These are phyloP conservation scores for Pseudochirops corinnae DNA, from an alignment of 2,797 vertebrate species.

Conservation along the genomic window DNA sequence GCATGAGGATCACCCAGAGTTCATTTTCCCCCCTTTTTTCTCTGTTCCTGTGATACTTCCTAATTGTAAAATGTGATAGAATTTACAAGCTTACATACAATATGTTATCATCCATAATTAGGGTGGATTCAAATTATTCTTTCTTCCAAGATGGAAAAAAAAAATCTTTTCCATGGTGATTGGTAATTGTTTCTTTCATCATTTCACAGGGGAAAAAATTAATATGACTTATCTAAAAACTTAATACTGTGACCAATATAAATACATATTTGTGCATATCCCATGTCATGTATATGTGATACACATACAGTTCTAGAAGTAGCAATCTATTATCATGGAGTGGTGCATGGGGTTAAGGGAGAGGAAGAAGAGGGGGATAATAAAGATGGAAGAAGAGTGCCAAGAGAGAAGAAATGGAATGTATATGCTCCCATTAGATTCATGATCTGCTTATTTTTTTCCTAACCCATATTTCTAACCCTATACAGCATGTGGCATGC, in stretches of 20 bases:
- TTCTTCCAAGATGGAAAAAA: not conserved
- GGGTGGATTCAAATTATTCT: not conserved
- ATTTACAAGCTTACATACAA: not conserved
- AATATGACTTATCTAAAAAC: not conserved
- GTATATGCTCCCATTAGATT: not conserved
- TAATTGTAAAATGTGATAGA: not conserved
- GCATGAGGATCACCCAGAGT: not conserved
- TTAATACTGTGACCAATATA: not conserved
- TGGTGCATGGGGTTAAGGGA: not conserved
- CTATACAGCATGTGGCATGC: not conserved
- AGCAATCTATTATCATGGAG: not conserved
- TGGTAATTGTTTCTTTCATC: slow-evolving; percentile 30
- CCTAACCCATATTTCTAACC: not conserved
- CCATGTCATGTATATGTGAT: not conserved
- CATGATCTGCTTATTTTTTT: not conserved
- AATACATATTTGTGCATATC: not conserved
- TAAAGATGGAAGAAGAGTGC: not conserved
- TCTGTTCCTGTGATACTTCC: not conserved
- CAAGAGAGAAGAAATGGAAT: not conserved
- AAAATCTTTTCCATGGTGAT: not conserved
- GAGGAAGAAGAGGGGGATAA: not conserved
- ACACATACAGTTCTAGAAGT: not conserved
- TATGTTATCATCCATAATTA: not conserved
- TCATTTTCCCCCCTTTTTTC: not conserved
- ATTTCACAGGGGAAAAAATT: slow-evolving; percentile 45